Base-by-base conservation (phyloP, 92 coral and sea anemone genomes). In the Meandrina meandrites region DNA sequence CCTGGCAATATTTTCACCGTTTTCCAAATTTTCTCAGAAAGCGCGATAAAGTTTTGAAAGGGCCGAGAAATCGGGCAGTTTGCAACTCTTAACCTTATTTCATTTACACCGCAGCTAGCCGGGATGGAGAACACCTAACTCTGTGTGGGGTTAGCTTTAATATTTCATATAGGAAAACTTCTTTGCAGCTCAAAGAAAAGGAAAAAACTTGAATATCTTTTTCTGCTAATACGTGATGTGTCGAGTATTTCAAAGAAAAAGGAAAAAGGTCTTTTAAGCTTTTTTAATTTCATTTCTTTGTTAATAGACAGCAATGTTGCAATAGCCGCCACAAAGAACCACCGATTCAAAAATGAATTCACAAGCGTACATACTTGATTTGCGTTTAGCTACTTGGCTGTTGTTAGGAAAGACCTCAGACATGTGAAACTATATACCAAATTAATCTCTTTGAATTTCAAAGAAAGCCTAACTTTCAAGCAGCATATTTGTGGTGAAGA, bases 401-500 rank as follows among this genome's bases (percentile, higher is more conserved):
- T 75, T 54, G 76, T 69, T 75, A 34, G 27, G 67, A 84, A 69
- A 12, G 71, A 50, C 27, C 60, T 7, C 22, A 73, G 80, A 36
- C 69, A 37, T 58, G 56, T 28, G 57, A 75, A 37, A 73, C 15
- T 56, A 42, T 53, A n/a, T n/a, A n/a, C 36, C 54, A 18, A 62
- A 54, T 72, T 72, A 28, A 72, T 8, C 48, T 71, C 51, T 56
- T 54, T 53, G 73, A 74, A 56, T 74, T n/a, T 75, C 57, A 75
- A 84, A 73, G 80, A 57, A 74, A 74, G 37, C 73, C 10, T n/a
- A 73, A 57, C 57, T 73, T 74, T 53, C 54, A 53, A 53, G 54
- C 73, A 1, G 69, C 87, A 84, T 84, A 84, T 73, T 74, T 84
- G 80, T 36, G 87, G 87, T 84, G 24, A 84, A 19, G 54, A 56